Conservation (phyloP, 2,888 invertebrate species). For the Conchocele bisecta region DNA sequence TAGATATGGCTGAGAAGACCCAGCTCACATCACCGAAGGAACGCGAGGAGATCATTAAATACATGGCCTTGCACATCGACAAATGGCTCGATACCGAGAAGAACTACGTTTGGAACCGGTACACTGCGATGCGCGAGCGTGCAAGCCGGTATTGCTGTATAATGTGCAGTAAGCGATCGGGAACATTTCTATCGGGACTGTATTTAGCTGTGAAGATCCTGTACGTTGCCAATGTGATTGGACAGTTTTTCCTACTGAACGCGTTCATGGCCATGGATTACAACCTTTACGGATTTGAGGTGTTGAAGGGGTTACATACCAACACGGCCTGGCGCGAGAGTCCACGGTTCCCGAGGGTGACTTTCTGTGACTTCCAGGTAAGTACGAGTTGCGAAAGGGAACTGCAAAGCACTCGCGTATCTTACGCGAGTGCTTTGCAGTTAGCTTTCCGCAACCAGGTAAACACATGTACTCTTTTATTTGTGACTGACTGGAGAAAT, state of each 20-base stretch:
- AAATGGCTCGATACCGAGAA: slow-evolving; percentile 73
- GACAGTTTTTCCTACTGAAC: slow-evolving; percentile 79
- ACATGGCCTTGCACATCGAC: slow-evolving; percentile 71
- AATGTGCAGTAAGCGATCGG: slow-evolving; percentile 75
- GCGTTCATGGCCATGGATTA: slow-evolving; percentile 76
- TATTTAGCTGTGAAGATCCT: slow-evolving; percentile 76
- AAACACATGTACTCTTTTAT: too few relatives aligned
- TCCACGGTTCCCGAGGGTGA: slow-evolving; percentile 71
- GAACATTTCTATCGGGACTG: slow-evolving; percentile 76
- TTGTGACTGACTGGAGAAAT: too few relatives aligned
- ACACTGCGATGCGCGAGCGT: slow-evolving; percentile 68
- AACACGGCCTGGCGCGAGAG: slow-evolving; percentile 66
- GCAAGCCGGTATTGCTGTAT: slow-evolving; percentile 70
- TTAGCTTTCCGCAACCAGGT: too few relatives aligned
- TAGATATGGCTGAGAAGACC: slow-evolving; percentile 71
- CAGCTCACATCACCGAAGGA: slow-evolving; percentile 68
- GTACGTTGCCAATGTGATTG: slow-evolving; percentile 76
- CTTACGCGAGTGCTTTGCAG: too few relatives aligned
- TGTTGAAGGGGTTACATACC: slow-evolving; percentile 63
- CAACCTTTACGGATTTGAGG: slow-evolving; percentile 75
- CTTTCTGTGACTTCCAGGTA: slow-evolving; percentile 77
- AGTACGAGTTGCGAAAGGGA: too few relatives aligned
- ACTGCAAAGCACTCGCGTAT: too few relatives aligned
- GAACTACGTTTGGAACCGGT: slow-evolving; percentile 70
- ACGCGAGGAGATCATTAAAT: slow-evolving; percentile 65